Conservation (phyloP, 2,888 invertebrate species). For the Galerucella nymphaeae region DNA sequence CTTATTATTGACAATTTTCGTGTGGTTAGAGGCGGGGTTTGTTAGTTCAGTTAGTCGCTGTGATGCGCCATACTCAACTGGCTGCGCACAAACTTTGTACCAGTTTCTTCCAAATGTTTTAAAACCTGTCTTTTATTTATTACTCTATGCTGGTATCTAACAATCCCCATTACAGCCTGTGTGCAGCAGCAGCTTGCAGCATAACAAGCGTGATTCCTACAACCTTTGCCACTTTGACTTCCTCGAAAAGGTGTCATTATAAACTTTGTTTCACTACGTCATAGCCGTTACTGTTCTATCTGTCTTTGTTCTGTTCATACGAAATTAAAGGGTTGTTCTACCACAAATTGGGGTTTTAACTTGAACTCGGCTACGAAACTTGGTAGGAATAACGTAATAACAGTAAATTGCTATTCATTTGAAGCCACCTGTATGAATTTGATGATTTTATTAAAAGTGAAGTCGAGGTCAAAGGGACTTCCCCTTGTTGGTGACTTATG, state of each 20-base stretch:
- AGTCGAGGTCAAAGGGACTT: background rate
- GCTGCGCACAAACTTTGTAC: too few relatives aligned
- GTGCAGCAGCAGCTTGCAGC: too few relatives aligned
- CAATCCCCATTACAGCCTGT: too few relatives aligned
- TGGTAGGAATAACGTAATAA: background rate
- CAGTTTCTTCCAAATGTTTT: too few relatives aligned
- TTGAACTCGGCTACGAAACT: background rate
- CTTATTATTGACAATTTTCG: too few relatives aligned
- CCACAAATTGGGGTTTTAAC: constrained; percentile 8
- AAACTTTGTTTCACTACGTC: background rate
- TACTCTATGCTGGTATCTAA: too few relatives aligned
- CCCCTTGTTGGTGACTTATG: background rate
- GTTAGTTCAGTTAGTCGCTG: too few relatives aligned
- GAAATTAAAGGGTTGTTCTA: constrained; percentile 2
- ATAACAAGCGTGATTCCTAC: background rate
- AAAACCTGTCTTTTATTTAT: too few relatives aligned
- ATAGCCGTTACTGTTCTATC: background rate
- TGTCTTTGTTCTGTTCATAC: background rate
- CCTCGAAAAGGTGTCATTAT: background rate
- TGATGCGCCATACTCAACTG: too few relatives aligned
- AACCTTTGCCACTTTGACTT: background rate
- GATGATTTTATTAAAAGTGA: background rate
- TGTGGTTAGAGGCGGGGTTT: too few relatives aligned
- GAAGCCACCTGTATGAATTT: constrained; percentile 1
- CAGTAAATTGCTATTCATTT: background rate